Conservation (phyloP, 2,888 invertebrate species). For the Drosophila peninsularis region DNA sequence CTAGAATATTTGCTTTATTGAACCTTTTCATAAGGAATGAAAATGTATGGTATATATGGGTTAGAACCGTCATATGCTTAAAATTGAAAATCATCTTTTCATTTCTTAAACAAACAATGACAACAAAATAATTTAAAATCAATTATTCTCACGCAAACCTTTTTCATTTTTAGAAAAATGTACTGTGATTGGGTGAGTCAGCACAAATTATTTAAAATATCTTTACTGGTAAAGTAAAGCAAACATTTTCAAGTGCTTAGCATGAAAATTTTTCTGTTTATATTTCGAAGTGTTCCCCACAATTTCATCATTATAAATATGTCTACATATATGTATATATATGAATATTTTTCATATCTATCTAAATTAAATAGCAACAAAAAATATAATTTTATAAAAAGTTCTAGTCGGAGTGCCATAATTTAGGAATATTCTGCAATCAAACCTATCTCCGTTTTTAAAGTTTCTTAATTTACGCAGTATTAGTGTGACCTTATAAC, state of each 20-base stretch:
- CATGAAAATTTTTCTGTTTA: constrained; percentile 46
- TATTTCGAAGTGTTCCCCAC: constrained; percentile 38
- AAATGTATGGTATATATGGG: constrained; percentile 20
- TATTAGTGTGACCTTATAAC: no score
- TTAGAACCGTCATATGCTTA: constrained; percentile 47
- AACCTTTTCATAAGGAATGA: neutral
- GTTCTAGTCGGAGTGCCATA: no score
- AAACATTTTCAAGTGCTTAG: constrained; percentile 61
- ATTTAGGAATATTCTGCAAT: no score
- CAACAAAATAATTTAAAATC: constrained; percentile 72
- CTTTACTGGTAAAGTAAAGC: constrained; percentile 55
- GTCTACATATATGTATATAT: neutral
- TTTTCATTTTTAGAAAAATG: constrained; percentile 56
- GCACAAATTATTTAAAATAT: constrained; percentile 60
- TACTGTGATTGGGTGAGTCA: constrained; percentile 66
- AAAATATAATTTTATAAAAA: no score
- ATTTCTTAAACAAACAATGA: constrained; percentile 76
- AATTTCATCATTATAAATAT: constrained; percentile 38
- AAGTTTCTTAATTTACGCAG: no score
- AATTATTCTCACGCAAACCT: constrained; percentile 72
- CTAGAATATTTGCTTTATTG: neutral
- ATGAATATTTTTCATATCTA: no score
- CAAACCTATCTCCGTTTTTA: no score
- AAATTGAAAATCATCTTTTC: constrained; percentile 69
- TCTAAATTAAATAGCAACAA: neutral